A percentile compares a stretch with the other conserved stretches of the same genome.
These are phyloP conservation scores for Pocillopora grandis DNA, from an alignment of 92 coral and sea anemone genomes.

Conservation along the genomic window DNA sequence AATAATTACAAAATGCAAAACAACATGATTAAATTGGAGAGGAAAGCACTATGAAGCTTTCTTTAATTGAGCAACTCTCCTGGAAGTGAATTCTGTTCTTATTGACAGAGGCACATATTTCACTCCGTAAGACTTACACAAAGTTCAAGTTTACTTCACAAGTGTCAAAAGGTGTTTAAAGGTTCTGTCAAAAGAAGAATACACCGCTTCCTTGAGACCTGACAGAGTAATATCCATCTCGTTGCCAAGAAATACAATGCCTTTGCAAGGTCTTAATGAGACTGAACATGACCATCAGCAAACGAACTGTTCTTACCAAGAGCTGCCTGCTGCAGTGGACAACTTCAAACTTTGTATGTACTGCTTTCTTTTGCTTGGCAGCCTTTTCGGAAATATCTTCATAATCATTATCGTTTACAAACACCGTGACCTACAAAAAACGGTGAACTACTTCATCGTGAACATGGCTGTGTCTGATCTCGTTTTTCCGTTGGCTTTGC, in stretches of 20 bases:
- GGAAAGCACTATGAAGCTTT: too few relatives aligned
- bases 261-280: not conserved
- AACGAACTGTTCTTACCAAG: not conserved
- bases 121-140: too few relatives aligned
- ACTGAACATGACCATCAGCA: not conserved
- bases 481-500: not conserved
- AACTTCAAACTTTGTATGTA: not conserved
- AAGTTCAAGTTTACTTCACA: too few relatives aligned
- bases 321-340: not conserved
- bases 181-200: not conserved
- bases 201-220: not conserved
- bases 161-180: too few relatives aligned
- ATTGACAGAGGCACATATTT: too few relatives aligned
- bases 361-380: not conserved
- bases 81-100: too few relatives aligned
- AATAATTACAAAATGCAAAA: too few relatives aligned
- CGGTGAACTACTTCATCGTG: not conserved
- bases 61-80: too few relatives aligned
- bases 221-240: not conserved
- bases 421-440: not conserved
- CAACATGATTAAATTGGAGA: too few relatives aligned
- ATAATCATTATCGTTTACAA: not conserved
- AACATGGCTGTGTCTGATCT: constrained; percentile 5
- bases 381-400: not conserved
- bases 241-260: not conserved